phyloP scores from a whole-genome alignment of 2,797 vertebrate species.

The Trematomus bernacchii region DNA sequence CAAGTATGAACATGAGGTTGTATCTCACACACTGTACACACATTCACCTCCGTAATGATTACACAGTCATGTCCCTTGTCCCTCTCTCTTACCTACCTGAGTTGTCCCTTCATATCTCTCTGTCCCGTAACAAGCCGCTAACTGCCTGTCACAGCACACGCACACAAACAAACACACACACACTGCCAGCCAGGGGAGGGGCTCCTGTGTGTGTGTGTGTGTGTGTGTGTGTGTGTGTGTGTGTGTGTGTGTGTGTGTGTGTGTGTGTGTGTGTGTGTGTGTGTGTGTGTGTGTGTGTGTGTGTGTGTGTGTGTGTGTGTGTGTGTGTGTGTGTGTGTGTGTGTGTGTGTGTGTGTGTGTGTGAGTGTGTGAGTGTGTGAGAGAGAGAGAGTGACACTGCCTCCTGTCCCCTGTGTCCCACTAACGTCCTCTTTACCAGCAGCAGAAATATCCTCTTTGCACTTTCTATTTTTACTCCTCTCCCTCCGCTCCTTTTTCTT shows the following conservation, averaged over 20 bases:
- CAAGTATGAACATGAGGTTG: neutral
- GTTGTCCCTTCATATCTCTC: slow-evolving; percentile 50
- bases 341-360: too few species aligned
- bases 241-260: slow-evolving; percentile 13
- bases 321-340: too few species aligned
- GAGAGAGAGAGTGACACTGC: too few species aligned
- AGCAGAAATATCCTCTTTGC: slow-evolving; percentile 44
- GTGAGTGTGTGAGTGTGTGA: too few species aligned
- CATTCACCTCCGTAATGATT: slow-evolving; percentile 5
- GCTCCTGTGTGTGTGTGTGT: neutral
- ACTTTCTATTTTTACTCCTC: neutral
- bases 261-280: too few species aligned
- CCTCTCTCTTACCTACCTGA: slow-evolving; percentile 23
- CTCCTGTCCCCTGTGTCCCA: slow-evolving; percentile 42
- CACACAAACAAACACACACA: slow-evolving; percentile 11
- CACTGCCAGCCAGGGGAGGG: slow-evolving; percentile 17
- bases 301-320: too few species aligned
- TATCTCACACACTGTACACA: neutral
- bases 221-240: slow-evolving; percentile 22
- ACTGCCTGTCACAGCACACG: slow-evolving; percentile 42
- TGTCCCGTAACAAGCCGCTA: slow-evolving; percentile 63
- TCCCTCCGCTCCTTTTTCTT: neutral
- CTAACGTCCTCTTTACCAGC: slow-evolving; percentile 48
- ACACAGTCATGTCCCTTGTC: slow-evolving; percentile 8
- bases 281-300: too few species aligned